Evolutionary conservation across 2,113 vertebrate genomes (phyloP).

Genomic region (Dermatemys mawii): DNA sequence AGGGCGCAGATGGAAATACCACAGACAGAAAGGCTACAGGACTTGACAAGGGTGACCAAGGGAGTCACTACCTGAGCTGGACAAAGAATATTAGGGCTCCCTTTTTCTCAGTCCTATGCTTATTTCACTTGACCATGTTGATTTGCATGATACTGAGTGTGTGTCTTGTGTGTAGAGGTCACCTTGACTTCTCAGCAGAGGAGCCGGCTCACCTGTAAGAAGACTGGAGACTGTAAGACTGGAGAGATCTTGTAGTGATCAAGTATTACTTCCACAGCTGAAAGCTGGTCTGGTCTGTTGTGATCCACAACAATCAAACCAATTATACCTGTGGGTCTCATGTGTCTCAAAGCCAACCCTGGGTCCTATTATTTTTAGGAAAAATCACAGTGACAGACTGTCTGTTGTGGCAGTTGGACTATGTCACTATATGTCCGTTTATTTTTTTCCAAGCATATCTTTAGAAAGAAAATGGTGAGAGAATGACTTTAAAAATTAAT

Average conservation of each 20-base stretch:
- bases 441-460: neutral
- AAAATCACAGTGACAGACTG: neutral
- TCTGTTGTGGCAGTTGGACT: neutral
- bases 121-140: neutral
- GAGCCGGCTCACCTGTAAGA: neutral
- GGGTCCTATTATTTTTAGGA: neutral
- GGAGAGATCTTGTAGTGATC: neutral
- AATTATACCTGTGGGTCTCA: neutral
- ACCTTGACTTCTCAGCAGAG: neutral
- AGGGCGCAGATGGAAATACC: slow-evolving; percentile 20
- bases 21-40: neutral
- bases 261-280: neutral
- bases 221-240: no score
- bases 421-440: neutral
- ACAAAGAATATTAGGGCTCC: neutral
- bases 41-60: neutral
- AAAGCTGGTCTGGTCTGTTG: neutral
- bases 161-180: neutral
- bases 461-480: neutral
- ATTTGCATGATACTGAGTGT: neutral
- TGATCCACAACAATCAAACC: neutral
- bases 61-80: neutral
- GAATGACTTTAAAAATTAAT: neutral
- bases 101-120: neutral
- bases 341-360: neutral